Evolutionary conservation across 92 coral and sea anemone genomes (phyloP).

Genomic region (Porites rus): DNA sequence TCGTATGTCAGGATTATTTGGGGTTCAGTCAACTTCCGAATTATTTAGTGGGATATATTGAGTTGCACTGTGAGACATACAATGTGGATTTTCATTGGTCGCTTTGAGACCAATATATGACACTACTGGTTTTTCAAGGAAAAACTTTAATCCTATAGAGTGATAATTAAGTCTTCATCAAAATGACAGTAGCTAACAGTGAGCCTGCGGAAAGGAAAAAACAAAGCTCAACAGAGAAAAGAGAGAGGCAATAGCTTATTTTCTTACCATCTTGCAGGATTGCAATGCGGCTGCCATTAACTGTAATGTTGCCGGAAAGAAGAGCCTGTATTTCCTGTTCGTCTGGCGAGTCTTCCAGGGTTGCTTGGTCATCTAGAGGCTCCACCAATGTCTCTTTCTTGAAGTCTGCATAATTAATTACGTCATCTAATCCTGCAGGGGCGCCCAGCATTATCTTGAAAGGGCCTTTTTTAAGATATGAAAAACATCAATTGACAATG

Average conservation of each 20-base stretch:
- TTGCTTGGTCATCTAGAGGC: constrained; percentile 53
- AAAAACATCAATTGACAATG: background rate
- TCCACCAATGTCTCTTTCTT: constrained; percentile 26
- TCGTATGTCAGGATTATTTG: too few species aligned
- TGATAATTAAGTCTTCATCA: too few species aligned
- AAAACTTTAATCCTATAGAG: too few species aligned
- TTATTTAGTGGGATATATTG: too few species aligned
- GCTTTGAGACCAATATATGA: too few species aligned
- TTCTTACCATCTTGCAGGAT: constrained; percentile 16
- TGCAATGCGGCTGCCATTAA: constrained; percentile 18
- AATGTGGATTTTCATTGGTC: too few species aligned
- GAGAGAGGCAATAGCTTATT: background rate
- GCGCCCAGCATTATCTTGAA: constrained; percentile 46
- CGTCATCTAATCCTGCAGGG: constrained; percentile 62
- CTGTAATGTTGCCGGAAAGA: constrained; percentile 38
- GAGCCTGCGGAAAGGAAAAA: too few species aligned
- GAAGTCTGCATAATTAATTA: constrained; percentile 71
- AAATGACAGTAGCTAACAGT: too few species aligned
- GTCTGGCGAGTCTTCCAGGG: constrained; percentile 64
- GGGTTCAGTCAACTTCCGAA: too few species aligned
- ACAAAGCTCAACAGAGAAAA: too few species aligned
- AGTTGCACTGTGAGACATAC: too few species aligned
- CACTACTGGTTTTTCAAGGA: too few species aligned
- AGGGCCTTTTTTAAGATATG: constrained; percentile 19
- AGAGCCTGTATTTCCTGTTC: constrained; percentile 34